Evolutionary conservation across 30 jellyfish, hydroid and myxozoan species (phyloP).

Genomic region (Hydra vulgaris): DNA sequence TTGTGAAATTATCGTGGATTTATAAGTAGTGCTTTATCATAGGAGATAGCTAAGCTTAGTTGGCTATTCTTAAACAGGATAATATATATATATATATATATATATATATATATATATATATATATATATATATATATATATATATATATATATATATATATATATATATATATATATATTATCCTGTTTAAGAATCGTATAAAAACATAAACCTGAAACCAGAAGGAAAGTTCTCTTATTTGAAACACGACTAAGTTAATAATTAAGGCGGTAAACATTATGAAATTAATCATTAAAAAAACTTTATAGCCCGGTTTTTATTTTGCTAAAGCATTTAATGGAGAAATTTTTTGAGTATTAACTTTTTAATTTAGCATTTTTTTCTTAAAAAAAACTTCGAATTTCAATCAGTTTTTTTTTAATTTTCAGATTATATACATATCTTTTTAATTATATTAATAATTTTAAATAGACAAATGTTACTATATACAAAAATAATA

Average conservation of each 20-base stretch:
- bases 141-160: no score
- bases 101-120: no score
- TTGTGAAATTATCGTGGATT: no score
- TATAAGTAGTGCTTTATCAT: no score
- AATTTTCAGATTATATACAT: neutral
- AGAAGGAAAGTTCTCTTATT: no score
- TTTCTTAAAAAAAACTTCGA: neutral
- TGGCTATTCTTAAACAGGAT: no score
- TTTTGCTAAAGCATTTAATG: neutral
- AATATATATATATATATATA: no score
- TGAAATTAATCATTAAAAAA: neutral
- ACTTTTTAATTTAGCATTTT: neutral
- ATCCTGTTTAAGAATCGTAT: neutral
- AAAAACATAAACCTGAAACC: no score
- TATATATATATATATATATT: no score
- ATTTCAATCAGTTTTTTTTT: neutral
- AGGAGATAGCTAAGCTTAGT: no score
- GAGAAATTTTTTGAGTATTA: neutral
- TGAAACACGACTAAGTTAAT: neutral
- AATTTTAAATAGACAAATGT: neutral
- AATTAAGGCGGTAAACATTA: neutral
- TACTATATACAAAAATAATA: neutral
- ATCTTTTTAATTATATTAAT: no score
- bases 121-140: no score
- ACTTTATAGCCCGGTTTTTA: constrained; percentile 8